Evolutionary conservation across 2,113 vertebrate species (phyloP).

Genomic region (Lepus timidus): DNA sequence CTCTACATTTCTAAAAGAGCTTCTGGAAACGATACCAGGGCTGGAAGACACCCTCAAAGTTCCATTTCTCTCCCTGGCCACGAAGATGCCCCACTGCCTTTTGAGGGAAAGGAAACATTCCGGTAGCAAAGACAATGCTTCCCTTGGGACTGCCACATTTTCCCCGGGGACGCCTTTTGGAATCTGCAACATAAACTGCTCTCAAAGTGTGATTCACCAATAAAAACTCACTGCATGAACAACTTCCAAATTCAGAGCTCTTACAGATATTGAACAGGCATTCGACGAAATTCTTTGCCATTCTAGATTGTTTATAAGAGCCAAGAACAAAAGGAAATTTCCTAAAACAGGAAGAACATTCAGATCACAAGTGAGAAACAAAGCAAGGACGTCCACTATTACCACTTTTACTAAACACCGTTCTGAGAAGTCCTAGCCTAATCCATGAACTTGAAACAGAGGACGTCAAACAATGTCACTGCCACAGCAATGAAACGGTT

Average conservation of each 20-base stretch:
- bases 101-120: conserved; percentile 35
- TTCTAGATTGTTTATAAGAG: conserved; percentile 35
- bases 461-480: neutral
- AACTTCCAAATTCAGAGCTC: conserved; percentile 56
- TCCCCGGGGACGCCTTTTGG: conserved; percentile 61
- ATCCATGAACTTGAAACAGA: neutral
- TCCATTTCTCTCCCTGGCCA: neutral
- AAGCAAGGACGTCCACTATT: conserved; percentile 31
- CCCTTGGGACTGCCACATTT: conserved; percentile 34
- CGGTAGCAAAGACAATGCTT: conserved; percentile 28
- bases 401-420: conserved; percentile 20
- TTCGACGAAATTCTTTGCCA: conserved; percentile 10
- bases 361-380: conserved; percentile 44
- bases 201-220: conserved; percentile 55
- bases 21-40: neutral
- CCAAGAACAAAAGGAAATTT: conserved; percentile 23
- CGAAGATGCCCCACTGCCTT: conserved; percentile 56
- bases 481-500: neutral
- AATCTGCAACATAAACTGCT: conserved; percentile 58
- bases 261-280: conserved; percentile 1
- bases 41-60: conserved; percentile 12
- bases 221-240: conserved; percentile 65
- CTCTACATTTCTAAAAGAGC: neutral
- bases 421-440: neutral
- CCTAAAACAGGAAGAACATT: neutral